Percentiles rank a stretch among this genome's conserved stretches.
Evolutionary conservation across 2,888 invertebrate species (phyloP).

Genomic region (Drosophila barbarae): DNA sequence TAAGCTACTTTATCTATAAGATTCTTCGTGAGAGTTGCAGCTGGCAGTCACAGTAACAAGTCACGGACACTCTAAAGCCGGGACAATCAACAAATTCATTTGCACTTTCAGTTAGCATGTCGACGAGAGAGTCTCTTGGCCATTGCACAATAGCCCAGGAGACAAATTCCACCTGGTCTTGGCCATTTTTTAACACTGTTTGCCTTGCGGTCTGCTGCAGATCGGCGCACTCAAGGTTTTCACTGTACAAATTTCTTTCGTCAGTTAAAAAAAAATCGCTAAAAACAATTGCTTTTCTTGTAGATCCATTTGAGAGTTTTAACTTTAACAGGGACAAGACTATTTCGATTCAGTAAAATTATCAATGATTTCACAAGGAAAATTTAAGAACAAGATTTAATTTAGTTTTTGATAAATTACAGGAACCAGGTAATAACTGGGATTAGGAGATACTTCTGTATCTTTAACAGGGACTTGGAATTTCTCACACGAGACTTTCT

Average conservation of each 20-base stretch:
- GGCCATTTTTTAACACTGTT: slow-evolving; percentile 24
- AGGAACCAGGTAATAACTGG: background rate
- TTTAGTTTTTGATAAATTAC: background rate
- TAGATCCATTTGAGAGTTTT: background rate
- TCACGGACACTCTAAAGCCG: background rate
- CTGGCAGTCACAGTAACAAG: slow-evolving; percentile 9
- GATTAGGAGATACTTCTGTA: background rate
- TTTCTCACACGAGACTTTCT: background rate
- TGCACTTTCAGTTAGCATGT: slow-evolving; percentile 21
- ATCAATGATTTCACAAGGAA: no score
- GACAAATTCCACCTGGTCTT: slow-evolving; percentile 18
- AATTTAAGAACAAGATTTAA: background rate
- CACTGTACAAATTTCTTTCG: background rate
- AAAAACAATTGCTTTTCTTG: background rate
- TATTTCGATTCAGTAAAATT: no score
- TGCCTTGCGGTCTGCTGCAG: slow-evolving; percentile 20
- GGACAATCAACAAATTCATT: slow-evolving; percentile 29
- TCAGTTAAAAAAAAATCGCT: background rate
- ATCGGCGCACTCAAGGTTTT: background rate
- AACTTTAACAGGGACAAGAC: background rate
- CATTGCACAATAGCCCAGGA: slow-evolving; percentile 17
- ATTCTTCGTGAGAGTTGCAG: background rate
- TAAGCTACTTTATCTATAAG: background rate
- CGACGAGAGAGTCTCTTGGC: slow-evolving; percentile 6
- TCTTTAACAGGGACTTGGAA: background rate